Conservation (phyloP, 2,797 vertebrate species). For the Gastrophryne carolinensis region DNA sequence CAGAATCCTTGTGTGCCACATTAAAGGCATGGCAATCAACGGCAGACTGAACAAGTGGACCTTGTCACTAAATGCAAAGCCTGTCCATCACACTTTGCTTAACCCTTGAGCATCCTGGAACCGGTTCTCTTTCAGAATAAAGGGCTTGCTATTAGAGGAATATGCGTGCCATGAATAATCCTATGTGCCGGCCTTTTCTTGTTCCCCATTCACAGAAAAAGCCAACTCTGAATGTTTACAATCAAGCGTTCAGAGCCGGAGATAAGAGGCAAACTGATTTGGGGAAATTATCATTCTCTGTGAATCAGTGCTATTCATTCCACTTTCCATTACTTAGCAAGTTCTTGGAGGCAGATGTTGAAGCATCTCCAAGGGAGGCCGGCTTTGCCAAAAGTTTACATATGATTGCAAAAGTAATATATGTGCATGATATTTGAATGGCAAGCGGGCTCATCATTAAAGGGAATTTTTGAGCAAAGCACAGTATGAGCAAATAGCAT, state of each 20-base stretch:
- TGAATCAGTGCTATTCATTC: not conserved
- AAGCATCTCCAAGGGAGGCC: not conserved
- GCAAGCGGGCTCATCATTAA: not conserved
- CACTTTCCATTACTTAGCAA: not conserved
- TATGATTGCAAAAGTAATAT: not conserved
- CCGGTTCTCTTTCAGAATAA: not conserved
- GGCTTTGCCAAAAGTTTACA: not conserved
- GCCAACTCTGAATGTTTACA: not conserved
- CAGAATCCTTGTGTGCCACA: constrained; percentile 67
- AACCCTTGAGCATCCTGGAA: not conserved
- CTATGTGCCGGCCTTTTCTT: not conserved
- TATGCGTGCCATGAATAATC: not conserved
- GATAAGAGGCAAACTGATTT: not conserved
- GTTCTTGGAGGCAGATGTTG: not conserved
- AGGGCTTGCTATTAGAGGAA: not conserved
- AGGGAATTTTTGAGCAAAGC: too few species aligned
- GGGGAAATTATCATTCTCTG: not conserved
- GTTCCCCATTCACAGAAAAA: constrained; percentile 1
- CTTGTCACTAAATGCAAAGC: constrained; percentile 16
- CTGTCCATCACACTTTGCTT: not conserved
- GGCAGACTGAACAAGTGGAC: constrained; percentile 60
- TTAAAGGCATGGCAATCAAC: constrained; percentile 71
- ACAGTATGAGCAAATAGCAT: too few species aligned
- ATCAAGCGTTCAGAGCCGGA: not conserved
- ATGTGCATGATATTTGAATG: not conserved